Evolutionary conservation across 2,113 vertebrate species (phyloP), one percentile per base, ranked within the genome.

Genomic region (Erinaceus europaeus): DNA sequence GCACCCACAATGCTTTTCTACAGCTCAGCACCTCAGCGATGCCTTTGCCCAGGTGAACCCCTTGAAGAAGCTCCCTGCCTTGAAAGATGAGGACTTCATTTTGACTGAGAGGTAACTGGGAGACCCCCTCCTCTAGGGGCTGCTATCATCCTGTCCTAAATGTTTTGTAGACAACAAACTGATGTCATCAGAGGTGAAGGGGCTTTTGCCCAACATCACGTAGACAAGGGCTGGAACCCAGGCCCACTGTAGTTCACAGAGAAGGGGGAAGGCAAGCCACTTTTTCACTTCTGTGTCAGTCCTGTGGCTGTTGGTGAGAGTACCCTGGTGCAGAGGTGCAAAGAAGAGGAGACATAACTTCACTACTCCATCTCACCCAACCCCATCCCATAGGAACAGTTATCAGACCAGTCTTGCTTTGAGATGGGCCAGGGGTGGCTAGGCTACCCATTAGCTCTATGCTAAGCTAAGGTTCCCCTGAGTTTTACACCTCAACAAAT

Each of bases 1-100:
- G 32, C 14, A 9, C 15, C 14, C 17, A 9, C 38, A 3, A 62
- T 2, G 3, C 21, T 44, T 90, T 1, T 80, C 55, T 17, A 13
- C 67, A 99, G 98, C 98, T 32, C 90, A 98, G n/a, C 98, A 98
- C n/a, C 93, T 96, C 81, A 95, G 93, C 0, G 97, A 98, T 59
- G 98, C 97, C 9, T 98, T 98, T 93, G 96, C 95, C 55, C 97
- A 97, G 73, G 67, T 98, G 89, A 98, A 94, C 94, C 21, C 96
- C 11, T 2, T 98, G 61, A 98, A 94, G 94, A 98, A 97, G 86
- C 96, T 98, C 38, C 98, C 98, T 23, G 98, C 97, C 1, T 94
- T 99, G 94, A 98, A 97, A 95, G 98, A 99, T 0, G 98, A 97
- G 64, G 96, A 96, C 92, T 99, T 99, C 88, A 91, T 96, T 61